Base-by-base conservation (phyloP, 1,140 invertebrate genomes). In the Solenopsis fugax region DNA sequence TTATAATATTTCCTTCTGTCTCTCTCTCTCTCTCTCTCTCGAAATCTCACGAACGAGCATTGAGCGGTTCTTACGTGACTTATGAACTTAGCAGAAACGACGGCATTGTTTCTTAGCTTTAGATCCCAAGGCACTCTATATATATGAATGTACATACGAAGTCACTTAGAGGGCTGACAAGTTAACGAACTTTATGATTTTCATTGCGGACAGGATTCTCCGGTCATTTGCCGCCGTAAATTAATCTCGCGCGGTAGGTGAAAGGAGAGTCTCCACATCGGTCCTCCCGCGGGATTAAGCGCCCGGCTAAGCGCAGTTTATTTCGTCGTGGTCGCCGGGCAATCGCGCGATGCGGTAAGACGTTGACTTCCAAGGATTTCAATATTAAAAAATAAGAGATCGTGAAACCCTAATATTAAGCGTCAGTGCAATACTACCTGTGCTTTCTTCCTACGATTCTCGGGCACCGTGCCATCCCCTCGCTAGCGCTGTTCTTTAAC, bases 301-400 rank as follows among this genome's bases (percentile, higher is more conserved):
- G 69, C 29, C 21, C 45, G 77, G 62, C 81, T 89, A 93, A 92
- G 84, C 81, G 81, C 85, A 91, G 90, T 92, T 92, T 91, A 93
- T 90, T 92, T 67, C 84, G 88, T 91, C 84, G 91, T 90, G 87
- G 90, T 92, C 89, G 89, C 89, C 87, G 78, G 60, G 52, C 75
- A 65, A 89, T 90, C 87, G 80, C 50, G 45, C 65, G 18, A 37
- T 64, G 62, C 69, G 71, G 37, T 73, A 87, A 84, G 65, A 78
- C 48, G 45, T 82, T 16, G 48, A 65, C 78, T 87, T 45, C 81
- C 86, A 60, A 13, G 16, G 78, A 82, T 85, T 82, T 60, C 45
- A 77, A 87, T 90, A 89, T 92, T 91, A 90, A 85, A 77, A 90
- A 90, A 88, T 88, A 90, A 89, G 81, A 62, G 76, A 75, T 24